These are phyloP conservation scores for Porites cylindrica DNA, from an alignment of 92 coral and sea anemone species.

Conservation along the genomic window DNA sequence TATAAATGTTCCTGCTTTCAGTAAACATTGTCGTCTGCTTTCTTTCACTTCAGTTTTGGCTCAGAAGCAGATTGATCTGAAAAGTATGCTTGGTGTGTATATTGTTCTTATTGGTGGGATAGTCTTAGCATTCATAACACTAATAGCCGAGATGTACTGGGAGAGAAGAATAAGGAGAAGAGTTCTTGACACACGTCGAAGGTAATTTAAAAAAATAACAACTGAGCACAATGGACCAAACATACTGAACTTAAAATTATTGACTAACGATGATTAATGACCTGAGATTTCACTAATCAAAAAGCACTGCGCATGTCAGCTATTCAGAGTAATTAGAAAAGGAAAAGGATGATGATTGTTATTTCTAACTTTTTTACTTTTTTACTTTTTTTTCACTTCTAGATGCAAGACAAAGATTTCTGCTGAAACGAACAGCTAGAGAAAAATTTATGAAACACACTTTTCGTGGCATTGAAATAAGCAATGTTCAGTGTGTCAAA, in stretches of 20 bases:
- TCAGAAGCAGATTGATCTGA: slow-evolving; percentile 46
- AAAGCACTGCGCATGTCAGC: too few species aligned
- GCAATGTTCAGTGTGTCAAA: too few species aligned
- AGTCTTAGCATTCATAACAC: slow-evolving; percentile 27
- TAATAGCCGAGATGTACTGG: slow-evolving; percentile 55
- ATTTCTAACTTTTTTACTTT: background rate
- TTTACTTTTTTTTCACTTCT: too few species aligned
- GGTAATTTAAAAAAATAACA: background rate
- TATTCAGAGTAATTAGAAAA: background rate
- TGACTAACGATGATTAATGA: too few species aligned
- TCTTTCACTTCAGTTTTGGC: slow-evolving; percentile 12
- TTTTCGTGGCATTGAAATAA: too few species aligned
- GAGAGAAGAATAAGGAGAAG: background rate
- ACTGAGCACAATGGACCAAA: too few species aligned
- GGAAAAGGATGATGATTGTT: too few species aligned
- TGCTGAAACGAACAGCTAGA: background rate
- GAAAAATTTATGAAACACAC: background rate
- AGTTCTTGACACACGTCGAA: background rate
- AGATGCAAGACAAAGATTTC: background rate
- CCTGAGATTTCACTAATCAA: too few species aligned
- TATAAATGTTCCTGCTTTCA: too few species aligned
- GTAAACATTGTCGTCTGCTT: background rate
- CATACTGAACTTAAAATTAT: too few species aligned
- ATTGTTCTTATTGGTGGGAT: slow-evolving; percentile 46
- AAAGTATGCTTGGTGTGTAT: slow-evolving; percentile 77